Percentiles rank a stretch among this genome's conserved stretches.
phyloP scores from a whole-genome alignment of 2,888 invertebrate genomes.

The Silvanus unidentatus region DNA sequence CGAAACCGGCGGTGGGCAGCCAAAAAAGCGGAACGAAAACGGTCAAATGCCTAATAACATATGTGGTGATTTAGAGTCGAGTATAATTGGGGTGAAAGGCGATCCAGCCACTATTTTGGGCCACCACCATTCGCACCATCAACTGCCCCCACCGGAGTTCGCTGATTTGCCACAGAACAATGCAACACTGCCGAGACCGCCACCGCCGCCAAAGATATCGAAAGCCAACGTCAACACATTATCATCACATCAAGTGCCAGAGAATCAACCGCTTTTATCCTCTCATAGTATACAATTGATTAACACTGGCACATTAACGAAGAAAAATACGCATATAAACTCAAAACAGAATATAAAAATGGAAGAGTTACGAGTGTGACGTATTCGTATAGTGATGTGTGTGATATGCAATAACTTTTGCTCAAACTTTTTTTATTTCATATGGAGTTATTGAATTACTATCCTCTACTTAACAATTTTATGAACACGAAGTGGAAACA shows the following conservation, averaged over 20 bases:
- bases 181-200: constrained; percentile 68
- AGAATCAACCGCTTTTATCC: constrained; percentile 64
- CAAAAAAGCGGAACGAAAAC: constrained; percentile 72
- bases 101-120: constrained; percentile 68
- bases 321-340: constrained; percentile 65
- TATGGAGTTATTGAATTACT: background rate
- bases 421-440: constrained; percentile 29
- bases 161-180: constrained; percentile 72
- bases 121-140: constrained; percentile 72
- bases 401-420: constrained; percentile 32
- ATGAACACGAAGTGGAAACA: no score
- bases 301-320: constrained; percentile 70
- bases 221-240: constrained; percentile 54
- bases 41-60: constrained; percentile 86
- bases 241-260: constrained; percentile 53
- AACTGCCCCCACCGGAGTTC: constrained; percentile 77
- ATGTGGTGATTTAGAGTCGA: constrained; percentile 73
- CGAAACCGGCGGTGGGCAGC: constrained; percentile 50
- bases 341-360: constrained; percentile 57
- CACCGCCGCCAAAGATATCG: constrained; percentile 57
- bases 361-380: constrained; percentile 84
- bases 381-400: constrained; percentile 34
- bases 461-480: background rate
- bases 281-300: constrained; percentile 74
- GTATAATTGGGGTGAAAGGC: constrained; percentile 46